Base-by-base conservation (phyloP, 2,888 invertebrate species). In the Heteropelma amictum region DNA sequence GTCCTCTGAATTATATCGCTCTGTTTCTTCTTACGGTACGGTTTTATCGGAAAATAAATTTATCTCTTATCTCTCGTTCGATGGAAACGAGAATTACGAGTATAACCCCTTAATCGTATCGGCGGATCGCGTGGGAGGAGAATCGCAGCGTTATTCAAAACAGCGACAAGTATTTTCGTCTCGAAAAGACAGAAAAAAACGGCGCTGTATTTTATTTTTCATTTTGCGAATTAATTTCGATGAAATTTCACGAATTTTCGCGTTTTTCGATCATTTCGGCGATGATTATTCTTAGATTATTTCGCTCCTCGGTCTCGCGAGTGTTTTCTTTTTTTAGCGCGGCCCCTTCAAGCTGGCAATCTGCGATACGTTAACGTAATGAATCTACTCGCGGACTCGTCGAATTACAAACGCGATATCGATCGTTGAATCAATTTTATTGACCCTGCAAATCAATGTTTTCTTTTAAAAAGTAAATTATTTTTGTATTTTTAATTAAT, bases 1-100 rank as follows among this genome's bases (percentile, higher is more conserved):
- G 58, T 63, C 68, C 42, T 45, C 49, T 67, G 54, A 63, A 65
- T 72, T 74, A 71, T n/a, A n/a, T 76, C 65, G 74, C 64, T 61
- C 56, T 54, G 26, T n/a, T 26, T 56, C 53, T 67, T 30, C 28
- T 26, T 47, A 17, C 17, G 28, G n/a, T n/a, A n/a, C n/a, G n/a
- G n/a, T 56, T 45, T 28, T 21, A 53, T 61, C 61, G 61, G 51
- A 64, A 38, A 60, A 56, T 40, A 53, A 60, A 63, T 70, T 56
- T 58, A 17, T 60, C 35, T 72, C 51, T 49, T 49, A 49, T n/a
- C 42, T 61, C 7, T 17, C 47, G 26, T 38, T 33, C 30, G 47
- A 68, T 14, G 33, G 26, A 23, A 30, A 14, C 23, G 19, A 30
- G 45, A 14, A 28, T 49, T 49, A 49, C 49, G 49, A 45, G 26